Percentiles rank a stretch among this genome's conserved stretches.
These are phyloP conservation scores for Electrophaes corylata DNA, from an alignment of 2,888 invertebrate genomes.

Conservation along the genomic window DNA sequence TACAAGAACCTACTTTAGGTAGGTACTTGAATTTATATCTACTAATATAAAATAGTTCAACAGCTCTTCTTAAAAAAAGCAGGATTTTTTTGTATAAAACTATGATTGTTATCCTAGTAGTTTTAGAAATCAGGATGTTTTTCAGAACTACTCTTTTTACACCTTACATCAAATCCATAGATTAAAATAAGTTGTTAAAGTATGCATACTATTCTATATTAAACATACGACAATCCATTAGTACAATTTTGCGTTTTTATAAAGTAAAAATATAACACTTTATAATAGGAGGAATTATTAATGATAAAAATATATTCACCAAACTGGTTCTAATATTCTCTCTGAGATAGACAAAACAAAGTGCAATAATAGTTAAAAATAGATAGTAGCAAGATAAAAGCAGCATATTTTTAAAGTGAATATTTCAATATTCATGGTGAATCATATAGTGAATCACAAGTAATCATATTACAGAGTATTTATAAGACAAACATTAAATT, in stretches of 20 bases:
- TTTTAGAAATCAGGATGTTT: too few relatives aligned
- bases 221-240: constrained; percentile 6
- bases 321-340: not conserved
- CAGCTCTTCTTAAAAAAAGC: too few relatives aligned
- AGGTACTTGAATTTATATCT: too few relatives aligned
- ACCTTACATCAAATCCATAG: not conserved
- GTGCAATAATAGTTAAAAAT: not conserved
- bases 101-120: too few relatives aligned
- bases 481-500: constrained; percentile 18
- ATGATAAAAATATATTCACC: not conserved
- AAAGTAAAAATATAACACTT: not conserved
- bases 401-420: constrained; percentile 12
- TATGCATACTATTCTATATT: not conserved
- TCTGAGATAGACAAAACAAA: constrained; percentile 1
- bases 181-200: not conserved
- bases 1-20: too few relatives aligned
- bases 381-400: constrained; percentile 1
- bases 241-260: not conserved
- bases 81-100: too few relatives aligned
- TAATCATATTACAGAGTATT: constrained; percentile 25
- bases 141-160: constrained; percentile 3
- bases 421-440: not conserved
- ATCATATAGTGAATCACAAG: constrained; percentile 9
- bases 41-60: too few relatives aligned
- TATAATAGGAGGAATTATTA: not conserved